A percentile compares a stretch with the other conserved stretches of the same genome.
Evolutionary conservation across 2,113 vertebrate species (phyloP).

Genomic region (Strix uralensis): DNA sequence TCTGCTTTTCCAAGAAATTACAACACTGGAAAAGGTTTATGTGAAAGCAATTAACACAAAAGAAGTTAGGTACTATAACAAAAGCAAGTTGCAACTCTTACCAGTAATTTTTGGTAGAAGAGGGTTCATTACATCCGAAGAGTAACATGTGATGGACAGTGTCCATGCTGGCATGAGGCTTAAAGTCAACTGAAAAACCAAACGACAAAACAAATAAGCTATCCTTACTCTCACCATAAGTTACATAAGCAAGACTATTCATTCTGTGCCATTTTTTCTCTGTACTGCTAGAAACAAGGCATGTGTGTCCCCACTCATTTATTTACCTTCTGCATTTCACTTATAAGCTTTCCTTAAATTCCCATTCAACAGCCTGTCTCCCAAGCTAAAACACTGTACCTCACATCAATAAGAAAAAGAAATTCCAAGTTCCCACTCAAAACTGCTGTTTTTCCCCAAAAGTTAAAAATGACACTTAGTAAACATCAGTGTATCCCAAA

Average conservation of each 20-base stretch:
- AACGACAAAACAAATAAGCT: neutral
- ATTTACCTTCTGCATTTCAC: neutral
- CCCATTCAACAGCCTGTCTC: neutral
- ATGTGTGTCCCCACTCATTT: neutral
- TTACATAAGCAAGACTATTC: neutral
- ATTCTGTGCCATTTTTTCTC: neutral
- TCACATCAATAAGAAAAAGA: neutral
- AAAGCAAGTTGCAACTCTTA: constrained; percentile 62
- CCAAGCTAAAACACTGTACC: neutral
- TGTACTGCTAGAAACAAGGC: neutral
- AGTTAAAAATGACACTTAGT: neutral
- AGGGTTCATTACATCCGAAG: constrained; percentile 90
- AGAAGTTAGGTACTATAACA: neutral
- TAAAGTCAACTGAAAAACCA: constrained; percentile 90
- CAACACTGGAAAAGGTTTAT: neutral
- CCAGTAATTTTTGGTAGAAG: constrained; percentile 87
- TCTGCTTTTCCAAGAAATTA: neutral
- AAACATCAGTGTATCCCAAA: neutral
- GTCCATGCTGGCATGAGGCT: constrained; percentile 92
- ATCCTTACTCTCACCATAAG: neutral
- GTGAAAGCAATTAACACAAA: neutral
- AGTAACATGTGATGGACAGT: constrained; percentile 96
- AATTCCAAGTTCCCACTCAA: neutral
- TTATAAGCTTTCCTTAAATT: neutral
- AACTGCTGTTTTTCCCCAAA: neutral